These are phyloP conservation scores for Dolichotis patagonum DNA, from an alignment of 2,113 vertebrate genomes.

Conservation along the genomic window DNA sequence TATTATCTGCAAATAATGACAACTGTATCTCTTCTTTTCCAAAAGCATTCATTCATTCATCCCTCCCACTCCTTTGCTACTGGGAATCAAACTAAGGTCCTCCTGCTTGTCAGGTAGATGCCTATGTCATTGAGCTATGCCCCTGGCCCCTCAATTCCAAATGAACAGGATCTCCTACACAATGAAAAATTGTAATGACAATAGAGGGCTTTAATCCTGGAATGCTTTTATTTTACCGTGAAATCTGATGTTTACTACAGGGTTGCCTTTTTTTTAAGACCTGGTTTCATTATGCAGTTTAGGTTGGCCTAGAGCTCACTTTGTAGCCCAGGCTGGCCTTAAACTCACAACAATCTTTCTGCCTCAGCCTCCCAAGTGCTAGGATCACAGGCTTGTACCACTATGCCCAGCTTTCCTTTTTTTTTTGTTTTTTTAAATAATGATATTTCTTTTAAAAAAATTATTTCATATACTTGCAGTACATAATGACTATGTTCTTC, in stretches of 20 bases:
- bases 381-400: too few species aligned
- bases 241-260: background rate
- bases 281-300: too few species aligned
- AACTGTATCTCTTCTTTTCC: background rate
- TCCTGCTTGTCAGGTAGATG: too few species aligned
- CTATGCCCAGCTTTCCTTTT: too few species aligned
- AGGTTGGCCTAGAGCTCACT: too few species aligned
- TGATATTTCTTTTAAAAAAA: background rate
- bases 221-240: background rate
- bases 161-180: background rate
- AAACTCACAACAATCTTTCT: too few species aligned
- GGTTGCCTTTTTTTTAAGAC: background rate
- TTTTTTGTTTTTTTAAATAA: background rate
- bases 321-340: too few species aligned
- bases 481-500: background rate
- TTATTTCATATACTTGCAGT: background rate
- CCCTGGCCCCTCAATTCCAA: background rate
- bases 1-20: background rate
- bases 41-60: conserved; percentile 22
- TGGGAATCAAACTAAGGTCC: too few species aligned
- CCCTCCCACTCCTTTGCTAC: too few species aligned
- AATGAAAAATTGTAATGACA: background rate
- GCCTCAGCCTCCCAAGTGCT: too few species aligned
- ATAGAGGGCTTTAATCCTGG: background rate
- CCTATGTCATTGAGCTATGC: too few species aligned